Percentiles rank a stretch among this genome's conserved stretches.
These are phyloP conservation scores for Mantis religiosa DNA, from an alignment of 2,888 invertebrate genomes.

Conservation along the genomic window DNA sequence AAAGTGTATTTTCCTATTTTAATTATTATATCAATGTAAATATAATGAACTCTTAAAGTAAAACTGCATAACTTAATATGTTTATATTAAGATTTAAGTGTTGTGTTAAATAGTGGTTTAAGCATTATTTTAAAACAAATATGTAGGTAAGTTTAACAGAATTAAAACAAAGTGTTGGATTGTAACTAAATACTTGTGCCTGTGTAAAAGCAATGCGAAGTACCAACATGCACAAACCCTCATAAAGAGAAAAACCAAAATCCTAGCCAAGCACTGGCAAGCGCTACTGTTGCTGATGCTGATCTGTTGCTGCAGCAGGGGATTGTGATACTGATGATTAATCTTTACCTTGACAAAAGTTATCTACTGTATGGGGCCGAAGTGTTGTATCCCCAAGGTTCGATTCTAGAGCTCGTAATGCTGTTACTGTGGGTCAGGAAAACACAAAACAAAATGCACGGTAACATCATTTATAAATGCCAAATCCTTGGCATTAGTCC, in stretches of 20 bases:
- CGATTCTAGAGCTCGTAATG: conserved; percentile 23
- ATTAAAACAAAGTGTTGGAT: neutral
- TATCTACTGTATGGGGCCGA: conserved; percentile 48
- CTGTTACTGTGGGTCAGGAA: conserved; percentile 18
- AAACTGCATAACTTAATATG: neutral
- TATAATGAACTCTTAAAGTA: neutral
- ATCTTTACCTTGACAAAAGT: conserved; percentile 48
- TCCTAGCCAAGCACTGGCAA: neutral
- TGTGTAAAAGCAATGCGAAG: neutral
- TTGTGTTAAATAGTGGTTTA: neutral
- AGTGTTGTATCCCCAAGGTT: conserved; percentile 24
- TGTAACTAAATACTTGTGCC: neutral
- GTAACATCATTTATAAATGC: neutral
- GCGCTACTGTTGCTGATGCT: neutral
- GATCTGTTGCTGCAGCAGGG: neutral
- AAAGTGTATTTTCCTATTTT: neutral
- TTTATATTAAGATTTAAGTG: neutral
- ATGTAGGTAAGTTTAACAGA: neutral
- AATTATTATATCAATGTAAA: neutral
- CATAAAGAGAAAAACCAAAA: neutral
- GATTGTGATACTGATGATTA: neutral
- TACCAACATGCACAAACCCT: neutral
- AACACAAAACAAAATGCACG: neutral
- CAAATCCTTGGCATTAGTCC: neutral
- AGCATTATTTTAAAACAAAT: neutral